These are phyloP conservation scores for Spicauda simplicius DNA, from an alignment of 2,888 invertebrate species.

Conservation along the genomic window DNA sequence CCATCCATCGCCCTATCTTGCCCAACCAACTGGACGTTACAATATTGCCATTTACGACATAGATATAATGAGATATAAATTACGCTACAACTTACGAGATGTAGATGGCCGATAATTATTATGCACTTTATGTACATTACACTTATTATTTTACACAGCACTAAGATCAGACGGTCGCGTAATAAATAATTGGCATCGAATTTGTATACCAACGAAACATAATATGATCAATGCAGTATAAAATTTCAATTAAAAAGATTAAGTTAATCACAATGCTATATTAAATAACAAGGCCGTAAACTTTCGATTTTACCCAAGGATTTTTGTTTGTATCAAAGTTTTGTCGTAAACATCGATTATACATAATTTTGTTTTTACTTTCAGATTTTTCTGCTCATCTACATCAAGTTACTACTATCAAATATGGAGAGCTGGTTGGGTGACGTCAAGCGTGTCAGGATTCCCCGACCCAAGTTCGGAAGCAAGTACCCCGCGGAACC, in stretches of 20 bases:
- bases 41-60: constrained; percentile 33
- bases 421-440: constrained; percentile 93
- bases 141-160: background rate
- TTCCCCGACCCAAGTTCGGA: constrained; percentile 93
- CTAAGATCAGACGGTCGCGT: background rate
- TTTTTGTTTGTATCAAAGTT: background rate
- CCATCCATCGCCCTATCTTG: constrained; percentile 60
- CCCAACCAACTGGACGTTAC: constrained; percentile 51
- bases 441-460: constrained; percentile 92
- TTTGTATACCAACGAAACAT: background rate
- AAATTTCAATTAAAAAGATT: background rate
- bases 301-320: constrained; percentile 8
- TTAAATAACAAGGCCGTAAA: constrained; percentile 5
- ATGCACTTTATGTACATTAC: background rate
- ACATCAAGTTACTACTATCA: background rate
- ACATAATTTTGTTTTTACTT: background rate
- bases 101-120: constrained; percentile 1
- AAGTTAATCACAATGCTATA: background rate
- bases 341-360: background rate
- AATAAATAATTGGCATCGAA: background rate
- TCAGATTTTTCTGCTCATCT: background rate
- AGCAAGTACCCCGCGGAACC: constrained; percentile 89
- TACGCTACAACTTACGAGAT: constrained; percentile 21
- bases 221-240: background rate
- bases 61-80: constrained; percentile 36